A percentile compares a stretch with the other conserved stretches of the same genome.
Evolutionary conservation across 2,797 vertebrate species (phyloP).

Genomic region (Carduelis carduelis): DNA sequence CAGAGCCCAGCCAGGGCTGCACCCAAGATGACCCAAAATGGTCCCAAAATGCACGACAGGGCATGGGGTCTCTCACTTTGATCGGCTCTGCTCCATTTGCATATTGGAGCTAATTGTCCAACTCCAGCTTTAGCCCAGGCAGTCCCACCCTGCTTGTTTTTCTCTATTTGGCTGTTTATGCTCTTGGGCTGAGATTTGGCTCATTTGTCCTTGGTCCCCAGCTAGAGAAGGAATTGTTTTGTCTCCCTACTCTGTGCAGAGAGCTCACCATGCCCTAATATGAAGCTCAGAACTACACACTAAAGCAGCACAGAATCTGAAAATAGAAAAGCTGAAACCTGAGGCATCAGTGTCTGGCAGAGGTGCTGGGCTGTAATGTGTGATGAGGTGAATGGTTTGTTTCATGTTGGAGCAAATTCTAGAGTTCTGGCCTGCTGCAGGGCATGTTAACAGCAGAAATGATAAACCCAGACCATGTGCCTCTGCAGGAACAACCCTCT

Average conservation of each 20-base stretch:
- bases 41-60: neutral
- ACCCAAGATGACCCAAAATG: neutral
- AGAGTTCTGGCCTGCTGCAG: neutral
- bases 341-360: neutral
- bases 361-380: neutral
- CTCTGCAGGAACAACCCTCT: neutral
- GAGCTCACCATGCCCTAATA: neutral
- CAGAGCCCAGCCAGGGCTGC: neutral
- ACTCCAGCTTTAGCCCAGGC: accelerated
- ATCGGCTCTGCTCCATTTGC: neutral
- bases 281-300: neutral
- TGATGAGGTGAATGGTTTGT: neutral
- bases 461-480: neutral
- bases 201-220: neutral
- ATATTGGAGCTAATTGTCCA: accelerated
- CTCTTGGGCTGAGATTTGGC: neutral
- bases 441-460: neutral
- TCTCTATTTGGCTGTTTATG: neutral
- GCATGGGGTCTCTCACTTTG: neutral
- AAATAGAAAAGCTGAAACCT: neutral
- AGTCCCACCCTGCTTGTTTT: neutral
- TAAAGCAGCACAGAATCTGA: neutral
- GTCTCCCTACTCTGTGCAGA: neutral
- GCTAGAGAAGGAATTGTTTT: neutral
- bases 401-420: neutral